Percentiles rank a stretch among this genome's conserved stretches.
Evolutionary conservation across 2,888 invertebrate genomes (phyloP).

Genomic region (Thera britannica): DNA sequence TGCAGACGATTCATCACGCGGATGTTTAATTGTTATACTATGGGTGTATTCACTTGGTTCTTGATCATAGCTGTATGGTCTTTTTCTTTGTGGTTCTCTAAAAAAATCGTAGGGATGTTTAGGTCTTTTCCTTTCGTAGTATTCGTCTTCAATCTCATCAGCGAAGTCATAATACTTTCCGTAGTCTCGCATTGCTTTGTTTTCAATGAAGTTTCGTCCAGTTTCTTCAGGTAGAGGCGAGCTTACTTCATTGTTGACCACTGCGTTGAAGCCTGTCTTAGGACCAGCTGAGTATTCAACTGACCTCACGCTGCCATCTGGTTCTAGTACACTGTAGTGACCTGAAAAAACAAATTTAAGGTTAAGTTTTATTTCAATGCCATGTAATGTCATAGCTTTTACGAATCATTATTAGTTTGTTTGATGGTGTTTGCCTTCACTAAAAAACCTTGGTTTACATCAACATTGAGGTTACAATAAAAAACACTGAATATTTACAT

Average conservation of each 20-base stretch:
- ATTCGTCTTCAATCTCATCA: constrained; percentile 65
- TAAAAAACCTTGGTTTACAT: no score
- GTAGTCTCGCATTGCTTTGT: constrained; percentile 70
- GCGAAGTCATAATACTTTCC: constrained; percentile 68
- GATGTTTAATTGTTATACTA: constrained; percentile 72
- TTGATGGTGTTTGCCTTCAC: no score
- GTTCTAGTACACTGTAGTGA: constrained; percentile 88
- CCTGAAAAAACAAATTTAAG: constrained; percentile 58
- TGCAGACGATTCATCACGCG: constrained; percentile 59
- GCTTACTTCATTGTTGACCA: constrained; percentile 81
- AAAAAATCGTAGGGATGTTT: constrained; percentile 62
- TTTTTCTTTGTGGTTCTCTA: constrained; percentile 63
- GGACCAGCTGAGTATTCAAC: constrained; percentile 86
- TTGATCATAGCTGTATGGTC: constrained; percentile 62
- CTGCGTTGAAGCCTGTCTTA: constrained; percentile 83
- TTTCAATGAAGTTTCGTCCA: constrained; percentile 55
- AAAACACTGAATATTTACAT: no score
- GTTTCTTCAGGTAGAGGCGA: constrained; percentile 36
- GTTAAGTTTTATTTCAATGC: not conserved
- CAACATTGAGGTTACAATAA: no score
- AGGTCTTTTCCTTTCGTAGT: constrained; percentile 60
- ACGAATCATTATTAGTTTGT: no score
- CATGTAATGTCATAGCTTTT: no score
- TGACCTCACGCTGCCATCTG: constrained; percentile 86
- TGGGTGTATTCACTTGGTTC: constrained; percentile 75